Conservation (phyloP, 2,113 vertebrate species). For the Dromaius novaehollandiae region DNA sequence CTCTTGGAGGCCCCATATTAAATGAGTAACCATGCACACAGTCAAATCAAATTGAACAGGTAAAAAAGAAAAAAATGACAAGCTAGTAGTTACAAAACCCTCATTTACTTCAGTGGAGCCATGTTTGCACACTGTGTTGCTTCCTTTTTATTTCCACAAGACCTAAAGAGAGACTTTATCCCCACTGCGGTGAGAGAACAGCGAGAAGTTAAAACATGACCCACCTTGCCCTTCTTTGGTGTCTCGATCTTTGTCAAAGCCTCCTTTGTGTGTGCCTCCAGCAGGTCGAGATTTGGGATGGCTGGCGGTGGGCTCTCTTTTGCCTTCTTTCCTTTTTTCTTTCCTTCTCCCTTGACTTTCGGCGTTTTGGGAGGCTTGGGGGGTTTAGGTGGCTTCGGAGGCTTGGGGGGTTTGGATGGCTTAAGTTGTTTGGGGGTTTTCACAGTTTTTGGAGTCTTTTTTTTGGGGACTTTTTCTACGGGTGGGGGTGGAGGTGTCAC, state of each 20-base stretch:
- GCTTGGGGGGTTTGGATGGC: constrained; percentile 85
- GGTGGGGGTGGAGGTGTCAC: not conserved
- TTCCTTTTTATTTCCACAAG: not conserved
- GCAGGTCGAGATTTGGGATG: constrained; percentile 89
- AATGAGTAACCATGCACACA: not conserved
- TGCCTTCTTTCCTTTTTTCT: constrained; percentile 91
- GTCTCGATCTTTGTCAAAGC: constrained; percentile 95
- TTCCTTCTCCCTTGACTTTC: constrained; percentile 91
- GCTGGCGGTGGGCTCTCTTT: constrained; percentile 86
- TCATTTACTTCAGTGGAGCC: not conserved
- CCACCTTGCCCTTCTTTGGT: constrained; percentile 92
- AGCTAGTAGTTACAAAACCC: not conserved
- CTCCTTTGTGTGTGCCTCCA: constrained; percentile 95
- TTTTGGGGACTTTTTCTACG: constrained; percentile 79
- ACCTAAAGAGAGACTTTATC: not conserved
- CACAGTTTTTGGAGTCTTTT: constrained; percentile 82
- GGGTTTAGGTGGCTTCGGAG: constrained; percentile 83
- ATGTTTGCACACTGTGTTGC: not conserved
- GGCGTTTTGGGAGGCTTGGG: constrained; percentile 77
- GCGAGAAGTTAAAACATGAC: not conserved
- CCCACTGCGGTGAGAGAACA: not conserved
- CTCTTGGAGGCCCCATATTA: not conserved
- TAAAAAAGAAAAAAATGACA: not conserved
- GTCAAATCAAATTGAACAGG: not conserved
- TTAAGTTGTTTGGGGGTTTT: constrained; percentile 85